These are phyloP conservation scores for Micrasema minimum DNA, from an alignment of 1,140 invertebrate species.

Conservation along the genomic window DNA sequence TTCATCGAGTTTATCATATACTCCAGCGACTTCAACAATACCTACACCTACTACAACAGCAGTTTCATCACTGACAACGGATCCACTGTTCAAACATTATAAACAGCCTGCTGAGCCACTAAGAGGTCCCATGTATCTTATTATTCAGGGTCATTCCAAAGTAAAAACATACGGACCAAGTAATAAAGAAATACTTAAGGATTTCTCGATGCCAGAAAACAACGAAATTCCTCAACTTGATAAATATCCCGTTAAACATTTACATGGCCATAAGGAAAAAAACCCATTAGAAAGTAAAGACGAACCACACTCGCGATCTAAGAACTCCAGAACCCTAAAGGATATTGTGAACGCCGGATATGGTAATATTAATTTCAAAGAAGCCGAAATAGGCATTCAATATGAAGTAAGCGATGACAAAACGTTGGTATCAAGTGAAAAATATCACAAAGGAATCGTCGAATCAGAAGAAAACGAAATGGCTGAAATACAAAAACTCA, in stretches of 20 bases:
- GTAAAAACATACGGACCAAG: conserved; percentile 82
- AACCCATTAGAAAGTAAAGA: conserved; percentile 51
- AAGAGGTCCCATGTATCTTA: conserved; percentile 76
- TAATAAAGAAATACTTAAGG: conserved; percentile 62
- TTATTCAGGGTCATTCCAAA: conserved; percentile 85
- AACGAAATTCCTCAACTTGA: conserved; percentile 64
- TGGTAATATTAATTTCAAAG: conserved; percentile 66
- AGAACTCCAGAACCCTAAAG: conserved; percentile 48
- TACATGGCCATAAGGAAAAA: conserved; percentile 65
- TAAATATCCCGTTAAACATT: conserved; percentile 63
- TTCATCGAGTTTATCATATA: conserved; percentile 50
- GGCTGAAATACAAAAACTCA: conserved; percentile 55
- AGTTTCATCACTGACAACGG: conserved; percentile 62
- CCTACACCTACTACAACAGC: conserved; percentile 59
- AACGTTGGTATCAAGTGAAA: conserved; percentile 62
- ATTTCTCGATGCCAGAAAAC: conserved; percentile 62
- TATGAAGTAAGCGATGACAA: conserved; percentile 68
- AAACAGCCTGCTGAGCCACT: conserved; percentile 74
- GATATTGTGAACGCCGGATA: conserved; percentile 54
- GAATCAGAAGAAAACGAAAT: conserved; percentile 65
- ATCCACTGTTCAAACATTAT: conserved; percentile 71
- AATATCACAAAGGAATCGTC: conserved; percentile 70
- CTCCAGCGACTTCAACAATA: conserved; percentile 60
- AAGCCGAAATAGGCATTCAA: conserved; percentile 66
- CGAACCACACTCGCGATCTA: conserved; percentile 48